Evolutionary conservation across 2,888 invertebrate genomes (phyloP).

Genomic region (Ennomos quercinarius): DNA sequence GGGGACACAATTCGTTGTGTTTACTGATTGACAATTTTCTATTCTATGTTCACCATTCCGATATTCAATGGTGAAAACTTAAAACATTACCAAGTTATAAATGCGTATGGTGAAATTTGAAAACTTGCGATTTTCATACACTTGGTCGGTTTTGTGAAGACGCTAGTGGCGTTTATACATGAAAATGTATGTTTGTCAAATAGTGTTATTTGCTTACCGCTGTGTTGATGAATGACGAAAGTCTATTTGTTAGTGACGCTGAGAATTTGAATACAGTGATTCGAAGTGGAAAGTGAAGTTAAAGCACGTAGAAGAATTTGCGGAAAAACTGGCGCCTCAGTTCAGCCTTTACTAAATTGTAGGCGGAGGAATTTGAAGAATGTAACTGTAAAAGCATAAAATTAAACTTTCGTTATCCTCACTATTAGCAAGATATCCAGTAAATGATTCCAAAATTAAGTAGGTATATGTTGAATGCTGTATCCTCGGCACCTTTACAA

Average conservation of each 20-base stretch:
- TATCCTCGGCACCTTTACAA: too few species aligned
- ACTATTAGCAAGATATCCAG: not conserved
- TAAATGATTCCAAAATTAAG: too few species aligned
- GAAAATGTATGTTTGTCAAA: constrained; percentile 21
- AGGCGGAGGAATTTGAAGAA: constrained; percentile 22
- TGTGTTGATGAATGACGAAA: constrained; percentile 47
- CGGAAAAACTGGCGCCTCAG: constrained; percentile 22
- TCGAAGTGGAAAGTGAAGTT: constrained; percentile 51
- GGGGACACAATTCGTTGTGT: constrained; percentile 54
- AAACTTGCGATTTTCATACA: not conserved
- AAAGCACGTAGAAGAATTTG: constrained; percentile 27
- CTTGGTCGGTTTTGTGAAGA: not conserved
- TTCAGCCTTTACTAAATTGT: not conserved
- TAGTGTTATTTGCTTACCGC: constrained; percentile 39
- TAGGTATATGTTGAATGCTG: too few species aligned
- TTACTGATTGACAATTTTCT: constrained; percentile 63
- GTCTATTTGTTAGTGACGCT: constrained; percentile 29
- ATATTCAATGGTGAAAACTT: constrained; percentile 36
- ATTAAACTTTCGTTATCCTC: constrained; percentile 5
- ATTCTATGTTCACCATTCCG: constrained; percentile 59
- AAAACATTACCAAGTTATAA: constrained; percentile 17
- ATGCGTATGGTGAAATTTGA: constrained; percentile 4
- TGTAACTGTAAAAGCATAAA: constrained; percentile 8
- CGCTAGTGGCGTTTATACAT: not conserved
- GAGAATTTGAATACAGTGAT: constrained; percentile 47